Evolutionary conservation across 2,113 vertebrate species (phyloP).

Genomic region (Aepyceros melampus): DNA sequence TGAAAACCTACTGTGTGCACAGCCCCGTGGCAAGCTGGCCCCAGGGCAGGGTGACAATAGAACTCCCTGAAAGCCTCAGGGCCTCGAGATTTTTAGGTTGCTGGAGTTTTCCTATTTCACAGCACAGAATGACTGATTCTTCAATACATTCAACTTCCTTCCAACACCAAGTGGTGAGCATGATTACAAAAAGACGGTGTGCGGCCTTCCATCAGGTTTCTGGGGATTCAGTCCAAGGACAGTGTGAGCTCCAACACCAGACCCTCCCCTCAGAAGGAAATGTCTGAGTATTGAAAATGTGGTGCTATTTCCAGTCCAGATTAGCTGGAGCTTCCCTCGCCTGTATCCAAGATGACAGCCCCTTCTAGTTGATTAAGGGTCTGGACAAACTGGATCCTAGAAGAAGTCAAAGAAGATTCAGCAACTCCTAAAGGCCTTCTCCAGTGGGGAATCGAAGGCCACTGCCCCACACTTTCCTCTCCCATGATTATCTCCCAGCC

Average conservation of each 20-base stretch:
- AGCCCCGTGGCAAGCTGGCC: not conserved
- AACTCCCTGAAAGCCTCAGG: not conserved
- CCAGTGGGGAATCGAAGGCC: accelerated
- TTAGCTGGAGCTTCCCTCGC: not conserved
- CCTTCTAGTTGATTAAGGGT: not conserved
- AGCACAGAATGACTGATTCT: not conserved
- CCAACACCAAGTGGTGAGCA: not conserved
- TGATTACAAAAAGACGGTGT: not conserved
- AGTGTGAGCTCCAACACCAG: not conserved
- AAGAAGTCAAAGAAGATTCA: constrained; percentile 3
- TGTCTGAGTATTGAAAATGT: not conserved
- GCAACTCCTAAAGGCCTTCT: not conserved
- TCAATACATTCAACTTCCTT: not conserved
- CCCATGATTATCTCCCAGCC: not conserved
- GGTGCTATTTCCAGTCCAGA: not conserved
- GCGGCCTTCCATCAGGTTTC: constrained; percentile 7
- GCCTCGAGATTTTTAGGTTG: not conserved
- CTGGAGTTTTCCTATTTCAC: not conserved
- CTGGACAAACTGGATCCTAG: not conserved
- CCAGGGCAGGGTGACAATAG: too few relatives aligned
- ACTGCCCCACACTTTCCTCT: not conserved
- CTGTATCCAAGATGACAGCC: not conserved
- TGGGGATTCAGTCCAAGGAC: not conserved
- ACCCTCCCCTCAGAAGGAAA: not conserved
- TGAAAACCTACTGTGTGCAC: not conserved